A percentile compares a stretch with the other conserved stretches of the same genome.
These are phyloP conservation scores for Baryphthengus martii DNA, from an alignment of 2,113 vertebrate genomes.

Conservation along the genomic window DNA sequence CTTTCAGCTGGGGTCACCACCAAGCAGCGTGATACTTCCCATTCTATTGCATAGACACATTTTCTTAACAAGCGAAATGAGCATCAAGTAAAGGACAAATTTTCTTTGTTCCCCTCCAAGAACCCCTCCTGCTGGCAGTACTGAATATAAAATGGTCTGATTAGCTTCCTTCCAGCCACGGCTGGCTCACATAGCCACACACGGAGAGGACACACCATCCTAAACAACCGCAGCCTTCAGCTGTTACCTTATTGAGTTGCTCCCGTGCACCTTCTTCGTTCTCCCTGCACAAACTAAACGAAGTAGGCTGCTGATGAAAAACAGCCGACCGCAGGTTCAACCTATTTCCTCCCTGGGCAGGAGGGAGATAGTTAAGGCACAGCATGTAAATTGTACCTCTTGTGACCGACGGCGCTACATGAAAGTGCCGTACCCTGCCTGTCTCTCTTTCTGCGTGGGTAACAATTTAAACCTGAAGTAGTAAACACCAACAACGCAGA, in stretches of 20 bases:
- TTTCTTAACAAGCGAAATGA: conserved; percentile 1
- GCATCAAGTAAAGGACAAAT: not conserved
- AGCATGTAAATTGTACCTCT: not conserved
- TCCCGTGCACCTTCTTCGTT: not conserved
- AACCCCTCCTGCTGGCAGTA: not conserved
- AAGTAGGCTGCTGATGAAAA: conserved; percentile 24
- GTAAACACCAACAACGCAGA: conserved; percentile 26
- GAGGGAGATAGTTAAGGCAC: conserved; percentile 28
- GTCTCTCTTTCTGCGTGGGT: not conserved
- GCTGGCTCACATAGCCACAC: not conserved
- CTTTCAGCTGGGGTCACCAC: not conserved
- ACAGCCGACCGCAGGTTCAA: not conserved
- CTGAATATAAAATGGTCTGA: not conserved
- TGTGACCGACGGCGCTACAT: not conserved
- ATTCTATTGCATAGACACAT: not conserved
- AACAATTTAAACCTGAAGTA: conserved; percentile 73
- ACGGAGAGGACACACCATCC: not conserved
- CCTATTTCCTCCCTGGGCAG: conserved; percentile 37
- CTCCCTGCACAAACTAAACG: not conserved
- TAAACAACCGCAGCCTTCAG: not conserved
- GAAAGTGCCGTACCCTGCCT: not conserved
- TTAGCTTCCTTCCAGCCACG: not conserved
- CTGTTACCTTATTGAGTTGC: conserved; percentile 46
- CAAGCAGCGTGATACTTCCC: not conserved
- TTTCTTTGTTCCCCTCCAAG: not conserved